Evolutionary conservation across 1,140 invertebrate species (phyloP).

Genomic region (Trichomalopsis sarcophagae): DNA sequence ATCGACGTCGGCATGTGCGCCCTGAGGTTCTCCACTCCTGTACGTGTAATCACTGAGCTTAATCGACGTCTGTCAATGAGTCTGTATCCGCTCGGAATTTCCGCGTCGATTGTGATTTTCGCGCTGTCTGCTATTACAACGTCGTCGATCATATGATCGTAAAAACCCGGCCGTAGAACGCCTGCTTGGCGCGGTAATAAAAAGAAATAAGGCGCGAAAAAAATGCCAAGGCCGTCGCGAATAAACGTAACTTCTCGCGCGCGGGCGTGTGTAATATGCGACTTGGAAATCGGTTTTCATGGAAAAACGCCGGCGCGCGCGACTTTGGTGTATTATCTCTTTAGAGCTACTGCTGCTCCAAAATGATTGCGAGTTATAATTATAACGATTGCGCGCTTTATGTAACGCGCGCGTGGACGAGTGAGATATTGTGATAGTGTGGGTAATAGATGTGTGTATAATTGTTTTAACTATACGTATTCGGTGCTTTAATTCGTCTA

Average conservation of each 20-base stretch:
- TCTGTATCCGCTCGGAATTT: not conserved
- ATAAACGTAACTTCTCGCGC: not conserved
- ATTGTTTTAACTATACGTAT: too few species aligned
- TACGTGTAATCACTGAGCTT: not conserved
- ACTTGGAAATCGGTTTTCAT: too few species aligned
- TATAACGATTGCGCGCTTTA: not conserved
- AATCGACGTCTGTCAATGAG: not conserved
- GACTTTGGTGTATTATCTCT: too few species aligned
- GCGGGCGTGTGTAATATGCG: too few species aligned
- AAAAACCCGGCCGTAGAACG: not conserved
- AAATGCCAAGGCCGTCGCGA: conserved; percentile 16
- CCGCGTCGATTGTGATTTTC: not conserved
- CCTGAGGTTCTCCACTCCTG: not conserved
- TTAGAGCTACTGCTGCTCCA: too few species aligned
- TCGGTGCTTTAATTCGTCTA: too few species aligned
- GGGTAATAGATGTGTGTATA: too few species aligned
- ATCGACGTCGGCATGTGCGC: not conserved
- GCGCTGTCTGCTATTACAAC: not conserved
- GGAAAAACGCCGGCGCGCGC: too few species aligned
- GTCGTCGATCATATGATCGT: not conserved
- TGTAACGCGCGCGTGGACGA: not conserved
- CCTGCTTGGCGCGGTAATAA: not conserved
- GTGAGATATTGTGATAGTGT: too few species aligned
- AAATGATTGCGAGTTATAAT: not conserved
- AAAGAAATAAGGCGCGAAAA: conserved; percentile 9